phyloP scores from a whole-genome alignment of 2,888 invertebrate species.

The Acholoe squamosa region DNA sequence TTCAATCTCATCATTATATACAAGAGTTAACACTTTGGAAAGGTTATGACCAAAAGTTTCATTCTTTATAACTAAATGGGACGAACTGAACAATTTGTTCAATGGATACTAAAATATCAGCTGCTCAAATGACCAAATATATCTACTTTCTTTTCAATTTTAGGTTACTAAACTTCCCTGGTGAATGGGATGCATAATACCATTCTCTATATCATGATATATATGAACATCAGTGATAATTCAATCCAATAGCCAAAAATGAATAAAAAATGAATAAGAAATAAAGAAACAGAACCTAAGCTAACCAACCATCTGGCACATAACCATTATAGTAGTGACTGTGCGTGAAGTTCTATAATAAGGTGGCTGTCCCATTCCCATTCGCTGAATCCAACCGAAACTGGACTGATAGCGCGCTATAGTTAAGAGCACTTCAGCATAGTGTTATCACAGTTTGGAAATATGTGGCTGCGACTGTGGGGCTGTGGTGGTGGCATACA shows the following conservation, averaged over 20 bases:
- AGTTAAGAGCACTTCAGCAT: constrained; percentile 60
- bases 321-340: constrained; percentile 24
- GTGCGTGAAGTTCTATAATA: constrained; percentile 15
- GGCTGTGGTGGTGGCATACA: constrained; percentile 54
- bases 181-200: constrained; percentile 8
- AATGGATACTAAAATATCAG: constrained; percentile 49
- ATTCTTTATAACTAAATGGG: neutral
- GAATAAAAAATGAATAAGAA: constrained; percentile 5
- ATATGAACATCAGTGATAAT: constrained; percentile 57
- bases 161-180: constrained; percentile 20
- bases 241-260: constrained; percentile 50
- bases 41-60: neutral
- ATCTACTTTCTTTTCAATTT: constrained; percentile 22
- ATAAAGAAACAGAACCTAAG: constrained; percentile 36
- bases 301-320: constrained; percentile 45
- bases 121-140: constrained; percentile 45
- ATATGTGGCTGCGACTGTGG: constrained; percentile 38
- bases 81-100: constrained; percentile 41
- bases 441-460: constrained; percentile 54
- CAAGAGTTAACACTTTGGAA: constrained; percentile 40
- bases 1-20: constrained; percentile 59
- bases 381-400: constrained; percentile 50
- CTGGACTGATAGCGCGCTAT: constrained; percentile 48
- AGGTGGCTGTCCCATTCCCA: constrained; percentile 52
- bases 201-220: constrained; percentile 5